Base-by-base conservation (phyloP, 2,797 vertebrate genomes). In the Pachyuromys duprasi region DNA sequence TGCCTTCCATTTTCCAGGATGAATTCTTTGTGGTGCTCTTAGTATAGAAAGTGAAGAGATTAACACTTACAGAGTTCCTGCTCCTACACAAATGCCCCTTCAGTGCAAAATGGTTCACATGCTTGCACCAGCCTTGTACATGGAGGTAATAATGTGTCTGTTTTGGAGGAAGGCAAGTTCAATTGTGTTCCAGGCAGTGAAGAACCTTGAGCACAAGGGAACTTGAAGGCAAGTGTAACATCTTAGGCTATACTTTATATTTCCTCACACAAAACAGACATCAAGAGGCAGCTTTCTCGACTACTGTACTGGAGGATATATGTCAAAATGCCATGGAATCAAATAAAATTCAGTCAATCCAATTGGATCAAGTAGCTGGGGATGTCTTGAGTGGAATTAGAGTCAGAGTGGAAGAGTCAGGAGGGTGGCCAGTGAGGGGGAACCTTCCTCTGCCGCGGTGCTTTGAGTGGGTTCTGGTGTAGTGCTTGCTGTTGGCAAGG, bases 121-220 rank as follows among this genome's bases (percentile, higher is more conserved):
- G 53, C 33, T 81, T 33, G 45, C 0, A 12, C 5, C 72, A 89
- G 67, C 11, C n/a, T 5, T 5, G 13, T 49, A 26, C 67, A 55
- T 8, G 3, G 36, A 45, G 36, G 18, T 26, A 69, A 79, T 12
- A 69, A 79, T 12, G 9, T 17, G 36, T 5, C 33, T 65, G 2
- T 70, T 82, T 80, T 45, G 33, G 86, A 92, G n/a, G 78, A 12
- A 70, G 22, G 11, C 4, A 75, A 86, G 87, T 6, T 89, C 33
- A 86, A 70, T 36, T 91, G 89, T 70, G 55, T 87, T 94, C 67
- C 81, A 81, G 70, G 60, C 39, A 90, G 24, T 63, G 74, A 65
- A 84, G 22, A 83, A 62, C 5, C 17, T 12, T 65, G 67, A 5
- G 83, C n/a, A 45, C n/a, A 80, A 24, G 62, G 45, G 12, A 90